Evolutionary conservation across 2,888 invertebrate species (phyloP).

Genomic region (Anorthoa munda): DNA sequence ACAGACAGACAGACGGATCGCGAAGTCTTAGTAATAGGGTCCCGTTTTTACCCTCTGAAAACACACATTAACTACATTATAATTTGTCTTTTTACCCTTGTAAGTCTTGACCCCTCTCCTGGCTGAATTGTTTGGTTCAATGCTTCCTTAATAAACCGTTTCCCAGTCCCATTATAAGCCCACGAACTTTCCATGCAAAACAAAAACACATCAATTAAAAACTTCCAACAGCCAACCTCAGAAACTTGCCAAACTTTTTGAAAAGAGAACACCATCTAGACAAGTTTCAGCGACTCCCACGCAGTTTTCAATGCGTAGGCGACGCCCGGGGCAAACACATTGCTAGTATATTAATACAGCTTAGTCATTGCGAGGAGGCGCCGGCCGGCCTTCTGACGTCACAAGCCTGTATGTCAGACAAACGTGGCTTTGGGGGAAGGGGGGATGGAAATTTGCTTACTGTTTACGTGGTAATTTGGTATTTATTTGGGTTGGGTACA

Average conservation of each 20-base stretch:
- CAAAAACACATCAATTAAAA: constrained; percentile 40
- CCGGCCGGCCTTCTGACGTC: constrained; percentile 68
- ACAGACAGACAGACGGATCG: no score
- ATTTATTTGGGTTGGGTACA: constrained; percentile 40
- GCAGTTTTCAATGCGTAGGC: constrained; percentile 77
- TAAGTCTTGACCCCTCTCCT: no score
- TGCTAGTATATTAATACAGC: constrained; percentile 76
- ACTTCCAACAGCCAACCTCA: constrained; percentile 3
- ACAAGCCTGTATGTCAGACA: constrained; percentile 51
- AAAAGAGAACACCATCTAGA: constrained; percentile 69
- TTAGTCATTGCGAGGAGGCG: constrained; percentile 72
- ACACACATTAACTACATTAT: no score
- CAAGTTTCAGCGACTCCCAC: constrained; percentile 73
- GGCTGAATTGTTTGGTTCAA: no score
- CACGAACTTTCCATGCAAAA: constrained; percentile 6
- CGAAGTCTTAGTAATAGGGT: no score
- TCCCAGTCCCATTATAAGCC: not conserved
- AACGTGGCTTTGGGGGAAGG: constrained; percentile 30
- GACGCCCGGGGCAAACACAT: constrained; percentile 70
- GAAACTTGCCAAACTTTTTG: constrained; percentile 22
- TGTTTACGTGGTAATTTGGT: constrained; percentile 48
- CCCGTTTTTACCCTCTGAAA: no score
- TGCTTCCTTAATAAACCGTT: not conserved
- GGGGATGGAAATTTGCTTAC: constrained; percentile 37
- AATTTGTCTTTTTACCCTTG: no score